phyloP scores from a whole-genome alignment of 1,140 invertebrate genomes.

The Vanessa tameamea region DNA sequence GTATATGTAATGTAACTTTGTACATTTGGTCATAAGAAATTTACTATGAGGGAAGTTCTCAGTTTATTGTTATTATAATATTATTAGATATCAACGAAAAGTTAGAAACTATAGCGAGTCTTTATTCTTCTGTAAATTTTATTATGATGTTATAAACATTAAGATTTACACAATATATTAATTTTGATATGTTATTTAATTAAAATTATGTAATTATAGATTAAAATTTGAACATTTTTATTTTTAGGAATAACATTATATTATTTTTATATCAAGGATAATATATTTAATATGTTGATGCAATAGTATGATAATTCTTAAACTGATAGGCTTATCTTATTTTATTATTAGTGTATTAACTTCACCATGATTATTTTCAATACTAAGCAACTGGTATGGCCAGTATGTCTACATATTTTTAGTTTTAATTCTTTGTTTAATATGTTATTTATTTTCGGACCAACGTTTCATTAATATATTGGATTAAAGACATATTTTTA shows the following conservation, averaged over 20 bases:
- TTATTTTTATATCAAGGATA: background rate
- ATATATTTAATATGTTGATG: background rate
- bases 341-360: background rate
- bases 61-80: constrained; percentile 11
- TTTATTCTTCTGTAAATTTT: constrained; percentile 17
- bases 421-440: background rate
- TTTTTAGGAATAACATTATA: background rate
- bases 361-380: background rate
- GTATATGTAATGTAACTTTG: background rate
- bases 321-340: background rate
- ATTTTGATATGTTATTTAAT: background rate
- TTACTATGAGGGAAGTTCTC: background rate
- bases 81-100: constrained; percentile 13
- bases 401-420: background rate
- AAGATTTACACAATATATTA: background rate
- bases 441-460: background rate
- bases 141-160: constrained; percentile 8
- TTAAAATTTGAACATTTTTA: background rate
- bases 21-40: background rate
- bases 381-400: background rate
- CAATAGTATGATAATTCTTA: background rate
- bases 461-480: too few species aligned
- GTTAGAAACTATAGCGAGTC: background rate
- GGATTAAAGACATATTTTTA: too few species aligned
- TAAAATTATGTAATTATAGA: background rate